Conservation (phyloP, 2,113 vertebrate genomes). For the Neofelis nebulosa region DNA sequence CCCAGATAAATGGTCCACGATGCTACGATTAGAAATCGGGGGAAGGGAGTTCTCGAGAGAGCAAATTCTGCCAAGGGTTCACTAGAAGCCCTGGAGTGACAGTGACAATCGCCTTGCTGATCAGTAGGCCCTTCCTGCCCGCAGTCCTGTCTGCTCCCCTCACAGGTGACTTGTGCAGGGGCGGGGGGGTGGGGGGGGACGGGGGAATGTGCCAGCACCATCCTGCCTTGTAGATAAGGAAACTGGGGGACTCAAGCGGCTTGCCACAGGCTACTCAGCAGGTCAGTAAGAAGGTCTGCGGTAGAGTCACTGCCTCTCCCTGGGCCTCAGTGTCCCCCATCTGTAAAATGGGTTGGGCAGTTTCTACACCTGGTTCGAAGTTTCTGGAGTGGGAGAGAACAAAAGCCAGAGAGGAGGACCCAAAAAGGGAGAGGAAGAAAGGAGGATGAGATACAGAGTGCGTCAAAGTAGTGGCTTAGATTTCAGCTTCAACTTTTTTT, state of each 20-base stretch:
- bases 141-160: not conserved
- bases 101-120: not conserved
- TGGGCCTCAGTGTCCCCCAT: not conserved
- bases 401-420: not conserved
- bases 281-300: not conserved
- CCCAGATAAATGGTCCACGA: not conserved
- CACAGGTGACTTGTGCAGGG: not conserved
- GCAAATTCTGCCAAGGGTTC: not conserved
- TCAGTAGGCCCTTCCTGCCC: not conserved
- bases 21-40: not conserved
- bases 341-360: not conserved
- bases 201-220: not conserved
- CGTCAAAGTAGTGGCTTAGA: conserved; percentile 16
- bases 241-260: not conserved
- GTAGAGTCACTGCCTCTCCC: not conserved
- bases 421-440: not conserved
- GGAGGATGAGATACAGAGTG: not conserved
- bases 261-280: not conserved
- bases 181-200: not conserved
- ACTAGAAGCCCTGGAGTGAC: not conserved
- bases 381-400: not conserved
- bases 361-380: not conserved
- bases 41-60: not conserved
- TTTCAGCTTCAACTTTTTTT: conserved; percentile 8
- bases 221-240: not conserved